Evolutionary conservation across 2,888 invertebrate species (phyloP), one percentile per base, ranked within the genome.

Genomic region (Meteorus cinctellus): DNA sequence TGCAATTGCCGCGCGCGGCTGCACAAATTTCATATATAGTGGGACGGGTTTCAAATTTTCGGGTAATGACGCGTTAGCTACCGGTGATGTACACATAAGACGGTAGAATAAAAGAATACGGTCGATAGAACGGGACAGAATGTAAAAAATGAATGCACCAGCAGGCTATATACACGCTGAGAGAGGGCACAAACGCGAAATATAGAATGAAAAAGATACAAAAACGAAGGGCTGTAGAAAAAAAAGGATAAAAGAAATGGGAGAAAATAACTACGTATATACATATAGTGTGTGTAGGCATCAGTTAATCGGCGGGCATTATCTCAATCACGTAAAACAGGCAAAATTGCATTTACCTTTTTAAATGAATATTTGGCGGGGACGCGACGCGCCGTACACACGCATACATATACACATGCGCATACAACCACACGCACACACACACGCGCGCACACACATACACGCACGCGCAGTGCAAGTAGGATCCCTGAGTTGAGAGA

Each of bases 341-440:
- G 87, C 88, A 87, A 89, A 89, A 89, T 89, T 89, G 88, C 89
- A 89, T 89, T 89, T 89, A 89, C 89, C 89, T 89, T 89, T 89
- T 89, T 89, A 89, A 89, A 89, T 89, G 89, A 89, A 89, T 89
- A 89, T 89, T 89, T 89, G 88, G 88, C 86, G 87, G 87, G 78
- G 90, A 77, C 93, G 91, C 91, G 93, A 80, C 93, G 93, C 72
- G 76, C 75, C 71, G 73, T 19, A 24, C 8, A 55, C 10, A 55
- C 10, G 19, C 55, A 19, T 19, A 48, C 48, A 48, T 14, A 45
- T 45, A 45, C 8, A 4, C 14, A 45, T 16, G 8, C 16, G 4
- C 16, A 45, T 14, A 76, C 67, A 74, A 62, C 71, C 45, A 72
- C 5, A 45, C 3, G 4, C 14, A 45, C 14, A 45, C 16, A 45